phyloP scores from a whole-genome alignment of 2,888 invertebrate species.

The Spatulosminthurus flaviceps region DNA sequence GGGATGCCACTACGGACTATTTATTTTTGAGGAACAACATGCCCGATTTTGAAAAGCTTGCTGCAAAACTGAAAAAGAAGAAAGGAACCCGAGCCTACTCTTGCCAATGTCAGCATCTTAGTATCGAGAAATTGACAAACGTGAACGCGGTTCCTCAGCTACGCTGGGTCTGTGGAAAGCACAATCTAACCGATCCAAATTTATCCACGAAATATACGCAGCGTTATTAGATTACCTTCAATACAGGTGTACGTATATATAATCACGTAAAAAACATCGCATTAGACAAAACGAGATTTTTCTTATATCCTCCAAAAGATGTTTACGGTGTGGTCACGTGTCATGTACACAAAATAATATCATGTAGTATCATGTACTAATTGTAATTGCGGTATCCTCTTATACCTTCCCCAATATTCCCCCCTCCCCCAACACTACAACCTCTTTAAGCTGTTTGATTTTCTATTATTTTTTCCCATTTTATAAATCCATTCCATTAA shows the following conservation, averaged over 20 bases:
- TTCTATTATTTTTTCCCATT: background rate
- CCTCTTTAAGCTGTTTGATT: too few relatives aligned
- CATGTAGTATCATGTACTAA: background rate
- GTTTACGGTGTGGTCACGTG: too few relatives aligned
- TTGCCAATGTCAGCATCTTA: slow-evolving; percentile 60
- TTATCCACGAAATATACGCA: slow-evolving; percentile 33
- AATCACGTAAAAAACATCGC: background rate
- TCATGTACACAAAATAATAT: too few relatives aligned
- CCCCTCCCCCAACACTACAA: too few relatives aligned
- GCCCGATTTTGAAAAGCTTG: slow-evolving; percentile 61
- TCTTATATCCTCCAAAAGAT: background rate
- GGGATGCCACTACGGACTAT: slow-evolving; percentile 60
- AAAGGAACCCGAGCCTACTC: slow-evolving; percentile 60
- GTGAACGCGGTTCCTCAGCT: slow-evolving; percentile 52
- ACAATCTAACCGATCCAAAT: slow-evolving; percentile 23
- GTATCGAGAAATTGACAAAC: slow-evolving; percentile 54
- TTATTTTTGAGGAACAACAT: slow-evolving; percentile 62
- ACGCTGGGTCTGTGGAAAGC: slow-evolving; percentile 60
- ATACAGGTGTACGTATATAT: background rate
- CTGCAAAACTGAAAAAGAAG: slow-evolving; percentile 51
- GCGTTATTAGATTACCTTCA: slow-evolving; percentile 18
- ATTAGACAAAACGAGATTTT: background rate
- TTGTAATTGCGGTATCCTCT: too few relatives aligned
- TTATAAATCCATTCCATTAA: background rate
- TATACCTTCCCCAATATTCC: too few relatives aligned